These are phyloP conservation scores for Drosophila rellima DNA, from an alignment of 2,888 invertebrate species.

Conservation along the genomic window DNA sequence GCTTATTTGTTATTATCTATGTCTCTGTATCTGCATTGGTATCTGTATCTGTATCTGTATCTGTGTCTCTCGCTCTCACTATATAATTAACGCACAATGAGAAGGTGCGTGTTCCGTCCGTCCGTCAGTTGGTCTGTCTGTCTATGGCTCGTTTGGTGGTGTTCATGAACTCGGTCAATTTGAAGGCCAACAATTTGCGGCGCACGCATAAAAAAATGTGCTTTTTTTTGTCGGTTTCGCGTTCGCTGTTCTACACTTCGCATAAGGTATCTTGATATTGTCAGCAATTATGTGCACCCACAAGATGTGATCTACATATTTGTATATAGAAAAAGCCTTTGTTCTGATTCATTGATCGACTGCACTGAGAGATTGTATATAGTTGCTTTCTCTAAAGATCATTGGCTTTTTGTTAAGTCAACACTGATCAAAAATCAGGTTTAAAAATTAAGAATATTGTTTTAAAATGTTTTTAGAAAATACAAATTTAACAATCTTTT, in stretches of 20 bases:
- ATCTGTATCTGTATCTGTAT: conserved; percentile 21
- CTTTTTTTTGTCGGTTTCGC: conserved; percentile 32
- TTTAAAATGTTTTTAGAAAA: too few relatives aligned
- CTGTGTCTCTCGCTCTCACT: conserved; percentile 24
- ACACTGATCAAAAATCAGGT: too few relatives aligned
- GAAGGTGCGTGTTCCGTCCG: conserved; percentile 67
- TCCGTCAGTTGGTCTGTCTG: conserved; percentile 14
- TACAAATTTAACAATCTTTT: too few relatives aligned
- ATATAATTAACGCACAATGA: conserved; percentile 77
- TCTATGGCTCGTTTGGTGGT: conserved; percentile 50
- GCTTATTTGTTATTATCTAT: conserved; percentile 49
- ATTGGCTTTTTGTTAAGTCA: too few relatives aligned
- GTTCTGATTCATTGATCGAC: background rate
- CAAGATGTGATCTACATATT: background rate
- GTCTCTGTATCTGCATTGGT: conserved; percentile 26
- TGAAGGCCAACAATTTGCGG: conserved; percentile 81
- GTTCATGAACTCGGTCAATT: conserved; percentile 83
- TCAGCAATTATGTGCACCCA: background rate
- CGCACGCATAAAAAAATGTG: conserved; percentile 69
- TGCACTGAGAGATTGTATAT: background rate
- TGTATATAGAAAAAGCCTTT: background rate
- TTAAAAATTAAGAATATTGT: too few relatives aligned
- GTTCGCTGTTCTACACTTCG: conserved; percentile 38
- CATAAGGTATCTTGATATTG: conserved; percentile 18
- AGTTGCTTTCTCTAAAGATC: too few relatives aligned